A percentile compares a stretch with the other conserved stretches of the same genome.
phyloP scores from a whole-genome alignment of 2,113 vertebrate species.

The Chaenocephalus aceratus region DNA sequence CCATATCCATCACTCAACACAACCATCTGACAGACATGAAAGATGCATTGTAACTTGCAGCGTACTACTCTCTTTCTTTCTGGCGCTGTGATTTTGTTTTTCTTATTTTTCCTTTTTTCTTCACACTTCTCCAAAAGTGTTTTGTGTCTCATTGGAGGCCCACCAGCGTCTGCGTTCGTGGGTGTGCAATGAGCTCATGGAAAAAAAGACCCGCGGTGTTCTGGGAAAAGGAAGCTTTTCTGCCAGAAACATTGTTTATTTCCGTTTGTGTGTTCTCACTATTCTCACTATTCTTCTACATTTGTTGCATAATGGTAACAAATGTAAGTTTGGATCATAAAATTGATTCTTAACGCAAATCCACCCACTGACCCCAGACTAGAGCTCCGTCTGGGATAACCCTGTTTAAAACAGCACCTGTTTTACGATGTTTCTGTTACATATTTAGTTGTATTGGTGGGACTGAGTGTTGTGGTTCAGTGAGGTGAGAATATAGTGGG shows the following conservation, averaged over 20 bases:
- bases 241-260: constrained; percentile 74
- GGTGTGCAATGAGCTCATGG: constrained; percentile 80
- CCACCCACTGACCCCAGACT: constrained; percentile 6
- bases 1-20: constrained; percentile 7
- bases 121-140: constrained; percentile 70
- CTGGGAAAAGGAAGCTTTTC: constrained; percentile 67
- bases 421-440: constrained; percentile 52
- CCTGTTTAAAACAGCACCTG: constrained; percentile 28
- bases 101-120: constrained; percentile 51
- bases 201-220: constrained; percentile 74
- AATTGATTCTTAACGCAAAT: constrained; percentile 18
- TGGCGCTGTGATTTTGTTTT: constrained; percentile 56
- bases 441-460: constrained; percentile 49
- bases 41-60: constrained; percentile 77
- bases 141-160: constrained; percentile 72
- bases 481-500: constrained; percentile 40
- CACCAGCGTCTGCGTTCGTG: constrained; percentile 70
- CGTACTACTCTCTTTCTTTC: constrained; percentile 29
- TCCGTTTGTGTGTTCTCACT: constrained; percentile 67
- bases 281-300: constrained; percentile 55
- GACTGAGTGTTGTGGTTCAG: constrained; percentile 59
- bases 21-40: constrained; percentile 29
- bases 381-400: constrained; percentile 66
- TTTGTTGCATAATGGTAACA: constrained; percentile 37
- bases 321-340: constrained; percentile 31